A percentile compares a stretch with the other conserved stretches of the same genome.
Conservation (phyloP, 2,113 vertebrate genomes). For the Cynocephalus volans region DNA sequence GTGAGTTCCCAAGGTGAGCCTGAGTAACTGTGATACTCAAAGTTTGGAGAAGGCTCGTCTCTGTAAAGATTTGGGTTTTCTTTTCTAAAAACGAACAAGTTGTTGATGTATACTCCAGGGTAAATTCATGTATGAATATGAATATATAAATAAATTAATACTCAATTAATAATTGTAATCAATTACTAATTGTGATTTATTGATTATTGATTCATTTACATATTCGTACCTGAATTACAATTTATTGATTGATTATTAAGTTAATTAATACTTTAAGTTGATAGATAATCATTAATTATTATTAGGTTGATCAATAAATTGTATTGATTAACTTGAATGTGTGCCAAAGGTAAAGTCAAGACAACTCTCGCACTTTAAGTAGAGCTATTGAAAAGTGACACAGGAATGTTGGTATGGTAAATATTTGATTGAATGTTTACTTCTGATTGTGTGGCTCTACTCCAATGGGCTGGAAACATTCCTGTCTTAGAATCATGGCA, state of each 20-base stretch:
- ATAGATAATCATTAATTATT: no score
- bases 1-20: not conserved
- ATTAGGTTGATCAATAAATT: not conserved
- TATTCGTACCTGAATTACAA: no score
- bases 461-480: not conserved
- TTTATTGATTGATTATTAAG: no score
- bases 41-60: not conserved
- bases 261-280: no score
- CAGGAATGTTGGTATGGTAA: not conserved
- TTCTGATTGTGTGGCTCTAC: not conserved
- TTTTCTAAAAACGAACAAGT: not conserved
- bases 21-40: not conserved
- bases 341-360: not conserved
- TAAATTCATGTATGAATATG: not conserved
- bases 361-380: not conserved
- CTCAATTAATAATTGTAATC: not conserved
- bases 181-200: no score
- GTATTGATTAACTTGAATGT: not conserved
- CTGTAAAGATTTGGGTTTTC: not conserved
- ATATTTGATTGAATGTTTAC: not conserved
- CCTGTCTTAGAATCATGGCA: not conserved
- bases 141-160: not conserved
- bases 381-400: not conserved
- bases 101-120: not conserved
- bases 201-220: no score